phyloP scores from a whole-genome alignment of 1,140 invertebrate genomes.

The Listronotus bonariensis region DNA sequence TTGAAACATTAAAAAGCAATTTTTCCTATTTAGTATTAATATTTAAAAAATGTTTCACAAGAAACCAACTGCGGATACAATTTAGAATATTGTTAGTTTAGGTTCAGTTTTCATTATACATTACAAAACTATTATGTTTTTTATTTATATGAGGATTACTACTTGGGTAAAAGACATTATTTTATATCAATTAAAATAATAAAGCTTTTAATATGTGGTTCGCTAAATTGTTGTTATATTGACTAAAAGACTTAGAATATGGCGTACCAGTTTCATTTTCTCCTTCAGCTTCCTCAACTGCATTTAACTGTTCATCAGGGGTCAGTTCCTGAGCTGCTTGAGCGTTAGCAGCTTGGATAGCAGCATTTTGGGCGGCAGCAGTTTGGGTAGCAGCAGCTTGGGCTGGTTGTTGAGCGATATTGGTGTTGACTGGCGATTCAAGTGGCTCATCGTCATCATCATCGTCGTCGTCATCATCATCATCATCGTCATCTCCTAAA shows the following conservation, averaged over 20 bases:
- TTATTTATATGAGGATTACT: no score
- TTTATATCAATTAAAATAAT: slow-evolving; percentile 2
- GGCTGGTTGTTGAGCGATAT: slow-evolving; percentile 15
- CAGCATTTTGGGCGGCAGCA: slow-evolving; percentile 63
- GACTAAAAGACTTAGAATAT: no score
- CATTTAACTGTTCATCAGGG: slow-evolving; percentile 51
- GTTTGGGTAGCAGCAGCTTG: slow-evolving; percentile 6
- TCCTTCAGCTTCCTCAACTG: slow-evolving; percentile 53
- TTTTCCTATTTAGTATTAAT: no score
- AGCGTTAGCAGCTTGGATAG: slow-evolving; percentile 47
- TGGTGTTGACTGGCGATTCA: slow-evolving; percentile 41
- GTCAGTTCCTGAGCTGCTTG: slow-evolving; percentile 52
- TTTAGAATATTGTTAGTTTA: no score
- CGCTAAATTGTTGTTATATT: background rate
- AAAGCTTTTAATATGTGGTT: no score
- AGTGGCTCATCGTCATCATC: slow-evolving; percentile 70
- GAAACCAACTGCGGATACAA: no score
- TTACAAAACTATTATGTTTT: no score
- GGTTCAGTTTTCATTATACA: no score
- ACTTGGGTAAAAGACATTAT: no score
- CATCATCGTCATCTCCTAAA: slow-evolving; percentile 30
- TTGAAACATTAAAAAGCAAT: no score
- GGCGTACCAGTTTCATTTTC: slow-evolving; percentile 52
- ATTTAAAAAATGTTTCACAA: no score
- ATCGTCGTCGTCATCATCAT: slow-evolving; percentile 58